phyloP scores from a whole-genome alignment of 2,113 vertebrate genomes.

The Abramis brama region DNA sequence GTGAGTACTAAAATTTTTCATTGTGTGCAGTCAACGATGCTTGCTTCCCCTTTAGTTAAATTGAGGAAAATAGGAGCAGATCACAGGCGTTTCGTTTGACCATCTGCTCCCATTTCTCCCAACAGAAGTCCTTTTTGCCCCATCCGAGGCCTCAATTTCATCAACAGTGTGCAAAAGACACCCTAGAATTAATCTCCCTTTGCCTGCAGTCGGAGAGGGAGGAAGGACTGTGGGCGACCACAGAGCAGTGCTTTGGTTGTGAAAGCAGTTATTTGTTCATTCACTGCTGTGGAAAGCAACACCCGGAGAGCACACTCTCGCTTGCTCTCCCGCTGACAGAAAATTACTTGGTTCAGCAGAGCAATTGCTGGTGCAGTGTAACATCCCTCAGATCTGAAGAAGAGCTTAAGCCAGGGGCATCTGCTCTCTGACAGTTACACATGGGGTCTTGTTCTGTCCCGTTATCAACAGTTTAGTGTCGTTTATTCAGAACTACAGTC shows the following conservation, averaged over 20 bases:
- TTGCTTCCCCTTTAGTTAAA: constrained; percentile 69
- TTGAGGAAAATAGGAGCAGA: constrained; percentile 65
- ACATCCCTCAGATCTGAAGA: constrained; percentile 47
- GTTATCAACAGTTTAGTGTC: neutral
- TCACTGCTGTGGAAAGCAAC: constrained; percentile 65
- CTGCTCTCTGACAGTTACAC: constrained; percentile 51
- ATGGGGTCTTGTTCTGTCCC: neutral
- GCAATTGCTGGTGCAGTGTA: constrained; percentile 50
- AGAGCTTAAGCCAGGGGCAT: constrained; percentile 57
- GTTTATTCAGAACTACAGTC: neutral
- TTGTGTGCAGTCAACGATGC: constrained; percentile 64
- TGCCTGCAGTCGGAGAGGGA: constrained; percentile 44
- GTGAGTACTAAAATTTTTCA: constrained; percentile 46
- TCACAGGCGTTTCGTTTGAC: constrained; percentile 74
- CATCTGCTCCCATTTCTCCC: constrained; percentile 71
- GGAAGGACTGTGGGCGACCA: constrained; percentile 53
- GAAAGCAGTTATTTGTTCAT: constrained; percentile 72
- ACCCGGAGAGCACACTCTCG: constrained; percentile 58
- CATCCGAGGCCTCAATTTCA: constrained; percentile 71
- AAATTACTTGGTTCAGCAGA: constrained; percentile 72
- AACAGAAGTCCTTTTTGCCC: constrained; percentile 69
- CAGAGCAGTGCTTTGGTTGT: constrained; percentile 63
- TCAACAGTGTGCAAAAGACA: constrained; percentile 70
- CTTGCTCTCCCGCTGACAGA: constrained; percentile 64
- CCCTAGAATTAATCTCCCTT: constrained; percentile 65